Conservation (phyloP, 2,888 invertebrate species). For the Physocephala rufipes region DNA sequence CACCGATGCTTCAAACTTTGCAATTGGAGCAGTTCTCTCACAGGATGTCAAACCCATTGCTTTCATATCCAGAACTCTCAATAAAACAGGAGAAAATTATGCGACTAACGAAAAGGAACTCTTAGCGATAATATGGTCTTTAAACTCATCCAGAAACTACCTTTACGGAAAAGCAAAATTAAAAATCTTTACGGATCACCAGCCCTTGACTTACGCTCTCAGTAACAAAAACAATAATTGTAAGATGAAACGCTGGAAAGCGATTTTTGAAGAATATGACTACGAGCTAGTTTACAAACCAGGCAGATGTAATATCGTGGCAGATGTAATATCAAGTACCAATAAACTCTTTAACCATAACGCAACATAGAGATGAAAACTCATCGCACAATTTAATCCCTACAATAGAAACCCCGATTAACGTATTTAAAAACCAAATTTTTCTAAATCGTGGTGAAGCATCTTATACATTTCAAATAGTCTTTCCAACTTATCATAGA, state of each 20-base stretch:
- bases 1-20: not conserved
- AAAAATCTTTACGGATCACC: conserved; percentile 28
- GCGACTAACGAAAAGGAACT: not conserved
- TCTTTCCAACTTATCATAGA: conserved; percentile 36
- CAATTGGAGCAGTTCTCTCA: conserved; percentile 6
- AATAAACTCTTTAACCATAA: not conserved
- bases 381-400: conserved; percentile 5
- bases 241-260: conserved; percentile 37
- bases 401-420: not conserved
- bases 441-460: not conserved
- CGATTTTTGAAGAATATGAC: conserved; percentile 36
- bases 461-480: conserved; percentile 34
- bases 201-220: conserved; percentile 36
- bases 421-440: conserved; percentile 14
- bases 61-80: conserved; percentile 2
- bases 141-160: conserved; percentile 2
- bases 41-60: not conserved
- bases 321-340: conserved; percentile 29
- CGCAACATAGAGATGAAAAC: not conserved
- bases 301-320: conserved; percentile 28
- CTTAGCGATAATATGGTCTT: not conserved
- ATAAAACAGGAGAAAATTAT: conserved; percentile 12
- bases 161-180: conserved; percentile 1
- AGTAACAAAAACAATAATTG: conserved; percentile 34
- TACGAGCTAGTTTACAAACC: conserved; percentile 34